phyloP scores from a whole-genome alignment of 2,888 invertebrate genomes.

The Metacarcinus magister region DNA sequence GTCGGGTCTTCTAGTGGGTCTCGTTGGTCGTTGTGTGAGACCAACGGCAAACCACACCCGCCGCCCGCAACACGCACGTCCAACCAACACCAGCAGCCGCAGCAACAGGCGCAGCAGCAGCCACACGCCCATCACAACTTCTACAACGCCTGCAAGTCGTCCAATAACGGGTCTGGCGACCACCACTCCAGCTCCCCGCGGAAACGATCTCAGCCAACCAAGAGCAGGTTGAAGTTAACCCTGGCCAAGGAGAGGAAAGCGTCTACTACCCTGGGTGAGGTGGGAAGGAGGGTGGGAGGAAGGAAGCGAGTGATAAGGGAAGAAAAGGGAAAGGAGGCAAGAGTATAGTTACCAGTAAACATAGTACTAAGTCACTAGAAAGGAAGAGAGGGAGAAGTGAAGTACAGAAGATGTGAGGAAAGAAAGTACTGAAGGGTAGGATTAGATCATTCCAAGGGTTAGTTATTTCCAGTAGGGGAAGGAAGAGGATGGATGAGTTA shows the following conservation, averaged over 20 bases:
- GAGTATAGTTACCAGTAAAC: too few species aligned
- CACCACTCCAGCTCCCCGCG: constrained; percentile 57
- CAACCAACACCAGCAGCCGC: constrained; percentile 57
- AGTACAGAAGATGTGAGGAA: not conserved
- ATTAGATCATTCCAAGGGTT: too few species aligned
- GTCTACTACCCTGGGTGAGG: constrained; percentile 80
- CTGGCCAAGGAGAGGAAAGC: constrained; percentile 82
- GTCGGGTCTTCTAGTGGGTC: constrained; percentile 70
- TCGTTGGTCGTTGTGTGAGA: constrained; percentile 71
- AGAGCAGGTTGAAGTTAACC: constrained; percentile 73
- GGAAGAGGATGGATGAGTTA: not conserved
- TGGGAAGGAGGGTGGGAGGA: not conserved
- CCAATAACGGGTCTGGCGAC: constrained; percentile 29
- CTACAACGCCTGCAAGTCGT: constrained; percentile 61
- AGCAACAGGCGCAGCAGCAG: not conserved
- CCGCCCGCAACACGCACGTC: constrained; percentile 49
- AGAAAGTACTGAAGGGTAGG: too few species aligned
- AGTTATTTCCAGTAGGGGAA: not conserved
- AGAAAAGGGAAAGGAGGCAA: not conserved
- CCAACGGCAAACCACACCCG: constrained; percentile 72
- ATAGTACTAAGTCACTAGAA: not conserved
- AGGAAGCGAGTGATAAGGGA: too few species aligned
- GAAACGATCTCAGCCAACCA: constrained; percentile 63
- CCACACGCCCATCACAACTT: constrained; percentile 63
- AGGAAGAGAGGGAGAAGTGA: not conserved